phyloP scores from a whole-genome alignment of 2,888 invertebrate species.

The Tyria jacobaeae region DNA sequence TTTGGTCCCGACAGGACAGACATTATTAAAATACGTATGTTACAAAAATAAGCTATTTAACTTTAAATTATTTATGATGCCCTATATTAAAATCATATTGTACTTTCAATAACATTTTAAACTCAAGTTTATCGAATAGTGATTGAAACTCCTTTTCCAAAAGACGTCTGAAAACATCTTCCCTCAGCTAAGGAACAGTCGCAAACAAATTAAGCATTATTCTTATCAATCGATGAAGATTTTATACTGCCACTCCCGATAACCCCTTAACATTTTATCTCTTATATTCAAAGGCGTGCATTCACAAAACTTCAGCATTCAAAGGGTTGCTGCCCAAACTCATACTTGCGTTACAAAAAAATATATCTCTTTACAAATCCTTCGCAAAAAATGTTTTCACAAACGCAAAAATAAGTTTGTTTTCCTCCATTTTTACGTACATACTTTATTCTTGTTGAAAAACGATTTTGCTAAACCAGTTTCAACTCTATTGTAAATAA shows the following conservation, averaged over 20 bases:
- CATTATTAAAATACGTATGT: too few species aligned
- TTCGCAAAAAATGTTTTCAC: conserved; percentile 28
- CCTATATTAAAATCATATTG: neutral
- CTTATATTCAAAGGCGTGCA: conserved; percentile 46
- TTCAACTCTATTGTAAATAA: conserved; percentile 35
- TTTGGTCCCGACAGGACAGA: too few species aligned
- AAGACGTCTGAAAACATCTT: conserved; percentile 8
- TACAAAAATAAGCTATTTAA: too few species aligned
- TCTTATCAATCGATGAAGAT: conserved; percentile 38
- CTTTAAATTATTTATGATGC: too few species aligned
- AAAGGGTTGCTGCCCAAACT: conserved; percentile 42
- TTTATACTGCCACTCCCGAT: conserved; percentile 32
- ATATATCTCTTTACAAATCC: conserved; percentile 21
- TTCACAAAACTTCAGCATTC: conserved; percentile 42
- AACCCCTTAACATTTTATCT: conserved; percentile 31
- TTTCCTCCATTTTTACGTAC: conserved; percentile 35
- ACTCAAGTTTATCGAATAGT: neutral
- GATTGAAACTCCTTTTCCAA: neutral
- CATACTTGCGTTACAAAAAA: conserved; percentile 26
- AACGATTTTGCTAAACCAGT: conserved; percentile 33
- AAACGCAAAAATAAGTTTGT: conserved; percentile 40
- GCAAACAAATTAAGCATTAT: conserved; percentile 34
- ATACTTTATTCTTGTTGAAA: conserved; percentile 40
- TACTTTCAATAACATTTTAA: neutral
- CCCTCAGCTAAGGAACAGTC: conserved; percentile 20